Percentiles rank a stretch among this genome's conserved stretches.
Evolutionary conservation across 2,797 vertebrate species (phyloP).

Genomic region (Paedocypris micromegethes): DNA sequence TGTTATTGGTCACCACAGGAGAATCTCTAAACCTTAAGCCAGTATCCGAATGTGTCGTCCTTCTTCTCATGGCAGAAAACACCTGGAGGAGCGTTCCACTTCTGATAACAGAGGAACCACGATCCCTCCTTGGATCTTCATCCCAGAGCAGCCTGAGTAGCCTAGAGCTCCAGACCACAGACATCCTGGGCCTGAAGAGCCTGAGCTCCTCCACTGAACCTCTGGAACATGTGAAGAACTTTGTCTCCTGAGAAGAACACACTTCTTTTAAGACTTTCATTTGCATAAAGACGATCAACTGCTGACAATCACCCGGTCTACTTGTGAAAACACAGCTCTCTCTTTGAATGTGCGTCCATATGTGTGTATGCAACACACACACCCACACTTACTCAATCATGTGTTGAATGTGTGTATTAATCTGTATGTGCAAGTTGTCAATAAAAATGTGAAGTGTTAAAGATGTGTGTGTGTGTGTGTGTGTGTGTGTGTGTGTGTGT

Average conservation of each 20-base stretch:
- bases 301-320: too few relatives aligned
- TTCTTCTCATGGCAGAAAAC: slow-evolving; percentile 17
- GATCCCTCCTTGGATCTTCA: slow-evolving; percentile 51
- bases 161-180: slow-evolving; percentile 24
- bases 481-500: too few relatives aligned
- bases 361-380: too few relatives aligned
- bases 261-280: too few relatives aligned
- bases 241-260: slow-evolving; percentile 29
- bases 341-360: too few relatives aligned
- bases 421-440: too few relatives aligned
- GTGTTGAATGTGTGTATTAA: too few relatives aligned
- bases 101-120: slow-evolving; percentile 34
- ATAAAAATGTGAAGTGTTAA: too few relatives aligned
- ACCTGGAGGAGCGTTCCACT: slow-evolving; percentile 28
- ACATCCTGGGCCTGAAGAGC: slow-evolving; percentile 42
- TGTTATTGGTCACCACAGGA: slow-evolving; percentile 26
- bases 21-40: slow-evolving; percentile 41
- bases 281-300: too few relatives aligned
- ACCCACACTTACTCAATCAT: too few relatives aligned
- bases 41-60: slow-evolving; percentile 48
- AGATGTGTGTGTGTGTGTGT: too few relatives aligned
- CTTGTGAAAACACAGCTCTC: too few relatives aligned
- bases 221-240: slow-evolving; percentile 43
- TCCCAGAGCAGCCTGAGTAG: slow-evolving; percentile 46
- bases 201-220: slow-evolving; percentile 40